Conservation (phyloP, 2,797 vertebrate species). For the Enteromius argenteus region DNA sequence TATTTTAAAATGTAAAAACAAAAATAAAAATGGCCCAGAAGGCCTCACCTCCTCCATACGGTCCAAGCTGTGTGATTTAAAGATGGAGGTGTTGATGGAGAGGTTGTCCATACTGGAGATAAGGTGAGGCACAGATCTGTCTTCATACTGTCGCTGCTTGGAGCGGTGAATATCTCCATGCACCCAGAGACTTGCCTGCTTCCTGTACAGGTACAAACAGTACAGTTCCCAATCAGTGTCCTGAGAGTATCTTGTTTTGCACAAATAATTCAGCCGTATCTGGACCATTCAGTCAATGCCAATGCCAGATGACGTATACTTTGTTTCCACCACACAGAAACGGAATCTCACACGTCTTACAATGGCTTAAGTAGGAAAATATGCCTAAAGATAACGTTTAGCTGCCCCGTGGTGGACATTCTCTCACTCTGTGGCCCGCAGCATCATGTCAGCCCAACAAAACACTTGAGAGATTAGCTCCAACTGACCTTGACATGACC, state of each 20-base stretch:
- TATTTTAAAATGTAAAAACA: not conserved
- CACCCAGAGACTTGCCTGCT: conserved; percentile 87
- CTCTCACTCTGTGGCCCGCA: not conserved
- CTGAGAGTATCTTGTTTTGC: not conserved
- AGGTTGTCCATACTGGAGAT: conserved; percentile 87
- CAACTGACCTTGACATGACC: conserved; percentile 10
- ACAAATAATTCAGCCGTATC: conserved; percentile 16
- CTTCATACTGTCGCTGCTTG: conserved; percentile 81
- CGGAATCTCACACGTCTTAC: not conserved
- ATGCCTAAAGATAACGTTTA: conserved; percentile 46
- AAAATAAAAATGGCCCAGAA: not conserved
- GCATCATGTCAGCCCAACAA: conserved; percentile 6
- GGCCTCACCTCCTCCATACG: conserved; percentile 81
- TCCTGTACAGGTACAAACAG: conserved; percentile 75
- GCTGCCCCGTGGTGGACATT: not conserved
- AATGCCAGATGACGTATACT: not conserved
- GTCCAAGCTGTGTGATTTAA: conserved; percentile 75
- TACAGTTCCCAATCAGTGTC: not conserved
- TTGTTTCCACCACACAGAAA: not conserved
- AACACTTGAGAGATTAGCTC: conserved; percentile 33
- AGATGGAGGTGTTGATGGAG: conserved; percentile 76
- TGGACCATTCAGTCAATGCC: conserved; percentile 62
- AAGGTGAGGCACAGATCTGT: conserved; percentile 80
- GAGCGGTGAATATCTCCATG: conserved; percentile 85
- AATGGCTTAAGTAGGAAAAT: conserved; percentile 43